Conservation (phyloP, 2,888 invertebrate species). For the Dyspetes luteomarginatus region DNA sequence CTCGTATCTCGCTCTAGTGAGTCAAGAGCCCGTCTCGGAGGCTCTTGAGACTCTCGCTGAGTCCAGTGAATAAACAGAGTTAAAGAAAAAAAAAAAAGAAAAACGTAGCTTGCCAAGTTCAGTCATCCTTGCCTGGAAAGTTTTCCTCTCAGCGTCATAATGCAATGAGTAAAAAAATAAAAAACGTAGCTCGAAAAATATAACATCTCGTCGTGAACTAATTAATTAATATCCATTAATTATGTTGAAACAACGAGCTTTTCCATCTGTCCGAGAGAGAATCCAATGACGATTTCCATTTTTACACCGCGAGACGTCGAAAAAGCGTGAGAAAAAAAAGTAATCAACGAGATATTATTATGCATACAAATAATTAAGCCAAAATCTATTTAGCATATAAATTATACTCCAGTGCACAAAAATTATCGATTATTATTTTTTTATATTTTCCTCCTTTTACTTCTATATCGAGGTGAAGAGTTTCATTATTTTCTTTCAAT, state of each 20-base stretch:
- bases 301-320: slow-evolving; percentile 8
- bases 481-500: neutral
- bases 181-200: slow-evolving; percentile 1
- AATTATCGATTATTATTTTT: slow-evolving; percentile 17
- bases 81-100: too few relatives aligned
- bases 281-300: slow-evolving; percentile 35
- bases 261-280: neutral
- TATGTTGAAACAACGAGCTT: slow-evolving; percentile 34
- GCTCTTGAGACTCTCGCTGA: neutral
- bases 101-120: neutral
- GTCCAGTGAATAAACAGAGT: neutral
- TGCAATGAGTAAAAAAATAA: slow-evolving; percentile 7
- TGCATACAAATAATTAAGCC: slow-evolving; percentile 46
- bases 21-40: slow-evolving; percentile 41
- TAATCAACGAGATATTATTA: slow-evolving; percentile 52
- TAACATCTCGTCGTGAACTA: slow-evolving; percentile 17
- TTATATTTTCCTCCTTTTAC: neutral
- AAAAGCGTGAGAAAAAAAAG: slow-evolving; percentile 35
- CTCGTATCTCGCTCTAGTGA: slow-evolving; percentile 31
- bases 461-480: neutral
- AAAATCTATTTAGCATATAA: slow-evolving; percentile 53
- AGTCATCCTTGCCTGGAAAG: neutral
- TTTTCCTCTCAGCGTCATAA: neutral
- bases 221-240: slow-evolving; percentile 58
- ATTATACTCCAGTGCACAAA: slow-evolving; percentile 32